phyloP scores from a whole-genome alignment of 2,888 invertebrate species.

The Urechis unicinctus region DNA sequence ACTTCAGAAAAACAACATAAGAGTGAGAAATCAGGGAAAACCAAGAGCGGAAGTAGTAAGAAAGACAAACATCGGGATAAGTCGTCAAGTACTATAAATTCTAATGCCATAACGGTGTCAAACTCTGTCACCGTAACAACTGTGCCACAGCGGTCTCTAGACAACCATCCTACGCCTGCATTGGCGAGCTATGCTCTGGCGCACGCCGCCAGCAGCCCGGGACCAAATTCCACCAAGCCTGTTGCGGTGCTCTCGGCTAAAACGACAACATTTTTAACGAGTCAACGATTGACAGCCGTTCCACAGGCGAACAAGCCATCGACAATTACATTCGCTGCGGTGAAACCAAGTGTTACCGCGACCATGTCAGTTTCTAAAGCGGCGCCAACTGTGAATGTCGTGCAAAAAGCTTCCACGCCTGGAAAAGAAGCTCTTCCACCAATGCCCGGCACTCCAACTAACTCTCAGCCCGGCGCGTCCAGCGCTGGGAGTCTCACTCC shows the following conservation, averaged over 20 bases:
- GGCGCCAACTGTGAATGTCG: too few relatives aligned
- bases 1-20: too few relatives aligned
- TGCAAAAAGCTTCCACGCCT: too few relatives aligned
- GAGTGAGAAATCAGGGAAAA: background rate
- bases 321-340: constrained; percentile 4
- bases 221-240: background rate
- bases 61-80: background rate
- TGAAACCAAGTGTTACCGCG: too few relatives aligned
- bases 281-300: background rate
- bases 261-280: constrained; percentile 6
- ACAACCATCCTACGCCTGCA: background rate
- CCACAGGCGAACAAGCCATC: background rate
- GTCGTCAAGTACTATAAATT: background rate
- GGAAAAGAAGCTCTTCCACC: too few relatives aligned
- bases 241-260: background rate
- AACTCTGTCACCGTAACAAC: background rate
- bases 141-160: background rate
- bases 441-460: background rate
- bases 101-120: background rate
- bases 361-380: too few relatives aligned
- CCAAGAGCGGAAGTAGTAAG: background rate
- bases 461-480: background rate
- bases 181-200: background rate
- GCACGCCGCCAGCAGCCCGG: background rate
- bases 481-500: background rate